phyloP scores from a whole-genome alignment of 2,797 vertebrate species.

The Crenuchus spilurus region DNA sequence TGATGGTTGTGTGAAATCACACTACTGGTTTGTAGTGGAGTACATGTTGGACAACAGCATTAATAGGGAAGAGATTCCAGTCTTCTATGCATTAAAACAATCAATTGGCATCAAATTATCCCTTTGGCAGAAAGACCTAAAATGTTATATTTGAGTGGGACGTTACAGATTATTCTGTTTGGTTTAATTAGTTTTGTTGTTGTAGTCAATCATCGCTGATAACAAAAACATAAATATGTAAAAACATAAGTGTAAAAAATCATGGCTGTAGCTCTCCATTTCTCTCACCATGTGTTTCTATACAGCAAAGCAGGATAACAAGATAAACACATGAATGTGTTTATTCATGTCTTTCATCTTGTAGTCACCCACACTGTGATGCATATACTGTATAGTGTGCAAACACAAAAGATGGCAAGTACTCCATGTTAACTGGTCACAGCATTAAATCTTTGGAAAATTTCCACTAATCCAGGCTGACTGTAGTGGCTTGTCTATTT shows the following conservation, averaged over 20 bases:
- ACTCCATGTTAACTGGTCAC: slow-evolving; percentile 3
- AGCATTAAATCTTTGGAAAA: background rate
- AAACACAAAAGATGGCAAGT: slow-evolving; percentile 39
- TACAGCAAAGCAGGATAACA: background rate
- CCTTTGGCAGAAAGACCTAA: slow-evolving; percentile 14
- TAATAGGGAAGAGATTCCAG: slow-evolving; percentile 45
- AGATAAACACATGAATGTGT: slow-evolving; percentile 13
- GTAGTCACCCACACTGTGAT: slow-evolving; percentile 13
- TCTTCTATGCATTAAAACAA: no score
- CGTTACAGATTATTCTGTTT: no score
- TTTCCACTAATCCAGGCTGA: background rate
- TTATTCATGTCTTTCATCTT: slow-evolving; percentile 7
- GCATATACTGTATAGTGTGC: slow-evolving; percentile 26
- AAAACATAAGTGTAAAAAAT: background rate
- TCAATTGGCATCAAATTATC: slow-evolving; percentile 16
- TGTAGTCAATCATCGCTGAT: no score
- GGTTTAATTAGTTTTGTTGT: background rate
- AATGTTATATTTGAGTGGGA: slow-evolving; percentile 11
- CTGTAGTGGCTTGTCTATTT: background rate
- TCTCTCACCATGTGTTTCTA: background rate
- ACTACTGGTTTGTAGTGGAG: slow-evolving; percentile 41
- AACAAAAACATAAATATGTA: no score
- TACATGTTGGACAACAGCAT: slow-evolving; percentile 34
- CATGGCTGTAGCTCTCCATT: background rate
- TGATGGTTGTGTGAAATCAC: slow-evolving; percentile 58